Conservation (phyloP, 2,888 invertebrate genomes). For the Flexamia atlantica region DNA sequence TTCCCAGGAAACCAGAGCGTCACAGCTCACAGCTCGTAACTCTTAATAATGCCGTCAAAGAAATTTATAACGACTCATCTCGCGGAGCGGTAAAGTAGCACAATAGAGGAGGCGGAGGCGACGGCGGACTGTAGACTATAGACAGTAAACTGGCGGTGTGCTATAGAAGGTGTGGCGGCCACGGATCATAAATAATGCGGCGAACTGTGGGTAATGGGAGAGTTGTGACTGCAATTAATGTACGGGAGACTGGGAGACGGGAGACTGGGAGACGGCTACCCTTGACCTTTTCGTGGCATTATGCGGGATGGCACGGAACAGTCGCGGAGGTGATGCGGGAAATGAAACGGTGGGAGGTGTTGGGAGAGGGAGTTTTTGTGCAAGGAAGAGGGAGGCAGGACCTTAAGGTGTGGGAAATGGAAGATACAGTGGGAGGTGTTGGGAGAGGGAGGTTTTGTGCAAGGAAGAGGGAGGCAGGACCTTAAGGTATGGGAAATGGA, state of each 20-base stretch:
- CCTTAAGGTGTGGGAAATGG: no score
- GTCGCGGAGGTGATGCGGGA: background rate
- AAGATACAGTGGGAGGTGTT: no score
- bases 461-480: no score
- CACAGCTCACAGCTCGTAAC: background rate
- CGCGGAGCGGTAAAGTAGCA: background rate
- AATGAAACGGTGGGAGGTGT: background rate
- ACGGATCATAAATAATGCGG: background rate
- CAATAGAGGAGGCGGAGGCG: background rate
- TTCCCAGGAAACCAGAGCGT: background rate
- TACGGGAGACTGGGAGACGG: background rate
- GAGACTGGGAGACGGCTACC: background rate
- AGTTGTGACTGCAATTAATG: conserved; percentile 32
- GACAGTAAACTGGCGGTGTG: conserved; percentile 6
- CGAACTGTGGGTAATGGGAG: conserved; percentile 5
- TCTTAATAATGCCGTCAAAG: conserved; percentile 15
- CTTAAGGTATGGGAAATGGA: no score
- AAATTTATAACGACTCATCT: conserved; percentile 22
- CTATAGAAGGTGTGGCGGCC: conserved; percentile 25
- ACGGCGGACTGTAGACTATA: no score
- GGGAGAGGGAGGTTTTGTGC: no score
- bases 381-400: no score
- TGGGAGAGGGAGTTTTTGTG: no score
- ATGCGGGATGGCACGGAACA: conserved; percentile 12
- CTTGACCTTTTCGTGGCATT: conserved; percentile 24